Conservation (phyloP, 2,113 vertebrate species). For the Lophius piscatorius region DNA sequence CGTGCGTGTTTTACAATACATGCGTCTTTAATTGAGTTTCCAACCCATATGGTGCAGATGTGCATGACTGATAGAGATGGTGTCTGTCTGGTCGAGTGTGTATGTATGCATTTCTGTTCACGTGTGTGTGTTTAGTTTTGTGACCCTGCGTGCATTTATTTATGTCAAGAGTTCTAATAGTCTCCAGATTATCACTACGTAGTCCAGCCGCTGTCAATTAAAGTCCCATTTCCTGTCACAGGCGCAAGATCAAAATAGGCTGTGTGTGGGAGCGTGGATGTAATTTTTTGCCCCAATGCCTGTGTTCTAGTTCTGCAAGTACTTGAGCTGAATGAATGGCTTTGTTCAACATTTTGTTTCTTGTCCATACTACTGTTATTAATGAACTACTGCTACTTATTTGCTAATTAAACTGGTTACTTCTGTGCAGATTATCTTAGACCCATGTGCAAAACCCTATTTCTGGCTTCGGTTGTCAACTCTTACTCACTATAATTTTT, state of each 20-base stretch:
- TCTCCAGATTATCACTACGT: conserved; percentile 66
- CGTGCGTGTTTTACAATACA: conserved; percentile 3
- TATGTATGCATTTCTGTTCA: conserved; percentile 7
- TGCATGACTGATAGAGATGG: conserved; percentile 40
- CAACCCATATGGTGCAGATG: conserved; percentile 60
- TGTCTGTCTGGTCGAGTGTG: conserved; percentile 15
- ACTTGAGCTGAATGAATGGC: conserved; percentile 4
- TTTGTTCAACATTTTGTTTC: conserved; percentile 1
- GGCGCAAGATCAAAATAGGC: conserved; percentile 46
- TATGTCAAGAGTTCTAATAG: conserved; percentile 62
- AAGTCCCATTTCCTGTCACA: conserved; percentile 73
- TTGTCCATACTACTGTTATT: neutral
- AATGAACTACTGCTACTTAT: neutral
- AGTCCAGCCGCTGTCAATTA: conserved; percentile 75
- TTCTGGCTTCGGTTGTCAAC: too few species aligned
- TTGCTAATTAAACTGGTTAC: neutral
- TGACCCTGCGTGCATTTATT: too few species aligned
- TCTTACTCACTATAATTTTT: too few species aligned
- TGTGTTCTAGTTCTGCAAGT: conserved; percentile 14
- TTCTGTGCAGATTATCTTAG: neutral
- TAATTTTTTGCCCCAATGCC: conserved; percentile 12
- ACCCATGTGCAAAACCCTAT: neutral
- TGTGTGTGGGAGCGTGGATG: conserved; percentile 30
- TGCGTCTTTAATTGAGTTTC: conserved; percentile 57
- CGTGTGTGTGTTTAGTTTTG: conserved; percentile 13